Percentiles rank a stretch among this genome's conserved stretches.
Evolutionary conservation across 1,140 invertebrate genomes (phyloP).

Genomic region (Rhagoletis zephyria): DNA sequence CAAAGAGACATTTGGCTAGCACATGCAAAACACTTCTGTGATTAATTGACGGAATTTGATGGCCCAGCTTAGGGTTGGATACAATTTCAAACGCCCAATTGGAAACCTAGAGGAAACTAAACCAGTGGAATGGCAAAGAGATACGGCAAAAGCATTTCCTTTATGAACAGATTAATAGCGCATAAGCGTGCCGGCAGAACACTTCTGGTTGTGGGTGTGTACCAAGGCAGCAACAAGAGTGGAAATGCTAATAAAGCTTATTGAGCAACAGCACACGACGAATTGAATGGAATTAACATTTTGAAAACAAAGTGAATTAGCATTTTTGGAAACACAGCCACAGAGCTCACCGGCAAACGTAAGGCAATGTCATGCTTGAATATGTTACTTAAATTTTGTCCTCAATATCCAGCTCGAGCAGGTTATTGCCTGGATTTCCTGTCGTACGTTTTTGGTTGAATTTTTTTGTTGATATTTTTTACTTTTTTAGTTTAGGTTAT

Average conservation of each 20-base stretch:
- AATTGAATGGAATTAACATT: constrained; percentile 5
- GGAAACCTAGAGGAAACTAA: neutral
- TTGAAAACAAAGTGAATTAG: constrained; percentile 32
- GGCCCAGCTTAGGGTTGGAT: neutral
- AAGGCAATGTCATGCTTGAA: neutral
- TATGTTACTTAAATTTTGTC: neutral
- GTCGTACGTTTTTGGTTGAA: neutral
- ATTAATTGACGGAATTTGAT: constrained; percentile 52
- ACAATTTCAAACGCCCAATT: neutral
- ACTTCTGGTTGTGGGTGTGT: no score
- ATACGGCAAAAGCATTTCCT: constrained; percentile 25
- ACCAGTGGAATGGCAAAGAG: neutral
- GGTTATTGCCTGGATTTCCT: neutral
- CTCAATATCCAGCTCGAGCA: neutral
- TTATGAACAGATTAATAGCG: constrained; percentile 34
- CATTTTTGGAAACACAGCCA: neutral
- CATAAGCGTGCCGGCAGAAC: neutral
- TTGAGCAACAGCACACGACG: constrained; percentile 19
- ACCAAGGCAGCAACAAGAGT: neutral
- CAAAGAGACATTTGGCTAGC: neutral
- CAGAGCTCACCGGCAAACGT: neutral
- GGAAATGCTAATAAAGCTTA: constrained; percentile 18
- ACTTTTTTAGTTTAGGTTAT: neutral
- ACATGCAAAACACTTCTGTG: constrained; percentile 23
- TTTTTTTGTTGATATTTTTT: neutral